A percentile compares a stretch with the other conserved stretches of the same genome.
These are phyloP conservation scores for Caenorhabditis drosophilae DNA, from an alignment of 2,888 invertebrate genomes.

Conservation along the genomic window DNA sequence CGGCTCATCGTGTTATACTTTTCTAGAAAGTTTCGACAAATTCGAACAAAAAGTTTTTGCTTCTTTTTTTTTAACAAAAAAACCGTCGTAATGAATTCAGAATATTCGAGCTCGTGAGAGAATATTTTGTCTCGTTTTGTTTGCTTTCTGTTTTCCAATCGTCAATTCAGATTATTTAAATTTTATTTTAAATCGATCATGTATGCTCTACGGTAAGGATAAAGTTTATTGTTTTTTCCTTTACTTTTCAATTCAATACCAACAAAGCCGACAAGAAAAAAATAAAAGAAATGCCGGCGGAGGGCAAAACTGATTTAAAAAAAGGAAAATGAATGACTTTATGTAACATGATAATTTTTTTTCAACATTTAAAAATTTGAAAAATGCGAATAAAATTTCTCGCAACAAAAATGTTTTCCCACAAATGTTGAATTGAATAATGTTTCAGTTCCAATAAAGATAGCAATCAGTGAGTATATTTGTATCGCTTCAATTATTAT, in stretches of 20 bases:
- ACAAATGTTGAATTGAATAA: constrained; percentile 6
- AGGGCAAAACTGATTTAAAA: too few relatives aligned
- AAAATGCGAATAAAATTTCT: too few relatives aligned
- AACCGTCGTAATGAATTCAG: neutral
- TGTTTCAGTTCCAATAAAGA: constrained; percentile 19
- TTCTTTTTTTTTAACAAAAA: neutral
- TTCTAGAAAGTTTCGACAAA: constrained; percentile 19
- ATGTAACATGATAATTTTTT: constrained; percentile 1
- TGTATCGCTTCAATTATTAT: constrained; percentile 22
- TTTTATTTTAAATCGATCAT: constrained; percentile 22
- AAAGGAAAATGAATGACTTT: constrained; percentile 3
- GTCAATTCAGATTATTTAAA: constrained; percentile 20
- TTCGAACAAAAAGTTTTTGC: constrained; percentile 9
- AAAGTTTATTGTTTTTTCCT: constrained; percentile 13
- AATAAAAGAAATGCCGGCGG: too few relatives aligned
- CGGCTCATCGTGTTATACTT: constrained; percentile 8
- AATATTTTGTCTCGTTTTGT: constrained; percentile 18
- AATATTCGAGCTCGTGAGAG: constrained; percentile 18
- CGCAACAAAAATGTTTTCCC: too few relatives aligned
- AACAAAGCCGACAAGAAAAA: too few relatives aligned
- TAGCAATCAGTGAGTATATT: constrained; percentile 30
- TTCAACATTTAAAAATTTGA: too few relatives aligned
- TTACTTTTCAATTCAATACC: too few relatives aligned
- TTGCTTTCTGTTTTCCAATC: constrained; percentile 23
- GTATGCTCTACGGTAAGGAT: constrained; percentile 6